phyloP scores from a whole-genome alignment of 1,140 invertebrate genomes.

The Magallana ariakensis region DNA sequence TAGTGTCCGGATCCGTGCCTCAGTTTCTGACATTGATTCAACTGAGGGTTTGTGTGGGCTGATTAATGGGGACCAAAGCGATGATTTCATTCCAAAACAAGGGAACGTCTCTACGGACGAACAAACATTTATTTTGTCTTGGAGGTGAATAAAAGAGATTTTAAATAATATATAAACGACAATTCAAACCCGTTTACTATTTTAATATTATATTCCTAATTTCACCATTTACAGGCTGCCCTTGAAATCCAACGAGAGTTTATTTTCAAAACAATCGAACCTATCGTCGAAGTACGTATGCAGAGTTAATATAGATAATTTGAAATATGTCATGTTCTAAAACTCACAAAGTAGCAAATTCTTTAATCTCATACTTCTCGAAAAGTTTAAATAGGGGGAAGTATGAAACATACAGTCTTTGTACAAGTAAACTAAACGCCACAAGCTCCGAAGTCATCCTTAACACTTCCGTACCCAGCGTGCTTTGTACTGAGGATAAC shows the following conservation, averaged over 20 bases:
- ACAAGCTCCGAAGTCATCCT: not conserved
- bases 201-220: no score
- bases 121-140: not conserved
- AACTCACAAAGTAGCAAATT: no score
- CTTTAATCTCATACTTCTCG: not conserved
- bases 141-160: not conserved
- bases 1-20: not conserved
- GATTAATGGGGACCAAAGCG: not conserved
- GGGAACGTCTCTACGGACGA: not conserved
- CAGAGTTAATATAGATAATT: no score
- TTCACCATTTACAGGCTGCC: not conserved
- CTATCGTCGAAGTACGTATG: not conserved
- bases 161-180: no score
- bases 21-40: not conserved
- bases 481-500: not conserved
- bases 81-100: not conserved
- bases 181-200: no score
- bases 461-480: not conserved
- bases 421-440: not conserved
- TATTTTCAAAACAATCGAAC: not conserved
- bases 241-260: slow-evolving; percentile 6
- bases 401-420: not conserved
- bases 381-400: not conserved
- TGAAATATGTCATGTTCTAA: no score
- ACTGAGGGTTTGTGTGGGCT: slow-evolving; percentile 10